phyloP scores from a whole-genome alignment of 2,797 vertebrate species.

The Picus viridis region DNA sequence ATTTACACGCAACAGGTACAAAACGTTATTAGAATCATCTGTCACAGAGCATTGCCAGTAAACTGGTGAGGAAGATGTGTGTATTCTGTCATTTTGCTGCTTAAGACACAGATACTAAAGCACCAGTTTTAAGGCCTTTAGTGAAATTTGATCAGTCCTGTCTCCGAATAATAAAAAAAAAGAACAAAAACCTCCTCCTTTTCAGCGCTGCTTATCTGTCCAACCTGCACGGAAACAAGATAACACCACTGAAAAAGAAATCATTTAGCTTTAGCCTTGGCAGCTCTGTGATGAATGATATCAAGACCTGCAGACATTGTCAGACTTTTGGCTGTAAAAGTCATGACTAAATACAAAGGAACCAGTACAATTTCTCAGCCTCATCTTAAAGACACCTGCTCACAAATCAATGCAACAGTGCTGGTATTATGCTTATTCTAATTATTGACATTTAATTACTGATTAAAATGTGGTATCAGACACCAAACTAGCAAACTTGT shows the following conservation, averaged over 20 bases:
- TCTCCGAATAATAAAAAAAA: neutral
- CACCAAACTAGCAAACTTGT: neutral
- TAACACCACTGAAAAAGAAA: conserved; percentile 59
- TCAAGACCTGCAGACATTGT: conserved; percentile 42
- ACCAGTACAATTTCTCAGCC: neutral
- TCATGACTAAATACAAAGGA: neutral
- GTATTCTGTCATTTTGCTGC: conserved; percentile 29
- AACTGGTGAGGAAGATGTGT: conserved; percentile 20
- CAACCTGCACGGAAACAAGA: conserved; percentile 53
- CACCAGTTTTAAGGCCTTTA: conserved; percentile 13
- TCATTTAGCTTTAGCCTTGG: conserved; percentile 67
- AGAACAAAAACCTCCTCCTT: neutral
- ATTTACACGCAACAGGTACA: conserved; percentile 18
- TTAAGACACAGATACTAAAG: conserved; percentile 30
- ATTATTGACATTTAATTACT: neutral
- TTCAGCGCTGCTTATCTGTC: conserved; percentile 8
- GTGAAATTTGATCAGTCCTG: conserved; percentile 28
- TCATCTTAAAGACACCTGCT: neutral
- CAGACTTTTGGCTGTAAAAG: conserved; percentile 35
- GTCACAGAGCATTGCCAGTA: neutral
- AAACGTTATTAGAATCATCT: conserved; percentile 32
- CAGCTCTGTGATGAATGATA: conserved; percentile 64
- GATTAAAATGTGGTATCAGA: neutral
- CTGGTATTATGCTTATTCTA: neutral
- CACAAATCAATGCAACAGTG: neutral